Percentiles rank a stretch among this genome's conserved stretches.
Conservation (phyloP, 2,888 invertebrate genomes). For the Standfussiana lucernea region DNA sequence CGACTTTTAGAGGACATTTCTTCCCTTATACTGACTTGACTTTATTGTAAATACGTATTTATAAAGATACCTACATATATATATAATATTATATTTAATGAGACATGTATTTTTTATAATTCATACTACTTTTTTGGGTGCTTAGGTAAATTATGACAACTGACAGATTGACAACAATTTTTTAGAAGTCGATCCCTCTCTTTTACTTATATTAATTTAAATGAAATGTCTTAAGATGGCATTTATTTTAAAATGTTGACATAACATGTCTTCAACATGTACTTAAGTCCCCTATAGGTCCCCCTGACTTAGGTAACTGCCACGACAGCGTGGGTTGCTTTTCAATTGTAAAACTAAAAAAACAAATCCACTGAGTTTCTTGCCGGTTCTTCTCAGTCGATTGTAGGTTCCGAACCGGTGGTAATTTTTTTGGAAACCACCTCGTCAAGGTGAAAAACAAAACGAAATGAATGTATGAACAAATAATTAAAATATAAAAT, state of each 20-base stretch:
- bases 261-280: slow-evolving; percentile 51
- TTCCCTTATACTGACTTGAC: not conserved
- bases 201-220: not conserved
- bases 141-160: slow-evolving; percentile 41
- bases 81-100: not conserved
- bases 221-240: not conserved
- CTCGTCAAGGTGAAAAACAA: slow-evolving; percentile 26
- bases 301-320: slow-evolving; percentile 63
- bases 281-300: slow-evolving; percentile 39
- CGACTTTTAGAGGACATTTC: slow-evolving; percentile 51
- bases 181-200: slow-evolving; percentile 13
- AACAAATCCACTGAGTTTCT: slow-evolving; percentile 84
- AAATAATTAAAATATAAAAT: slow-evolving; percentile 24
- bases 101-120: not conserved
- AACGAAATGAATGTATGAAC: slow-evolving; percentile 17
- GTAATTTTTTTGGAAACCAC: slow-evolving; percentile 63
- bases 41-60: not conserved
- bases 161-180: slow-evolving; percentile 28
- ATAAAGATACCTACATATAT: not conserved
- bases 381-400: slow-evolving; percentile 88
- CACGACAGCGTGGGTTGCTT: slow-evolving; percentile 44
- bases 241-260: not conserved
- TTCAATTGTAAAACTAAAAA: slow-evolving; percentile 16
- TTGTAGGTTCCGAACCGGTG: slow-evolving; percentile 85
- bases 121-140: slow-evolving; percentile 15